Evolutionary conservation across 2,888 invertebrate species (phyloP), one percentile per base, ranked within the genome.

Genomic region (Molorchus minor): DNA sequence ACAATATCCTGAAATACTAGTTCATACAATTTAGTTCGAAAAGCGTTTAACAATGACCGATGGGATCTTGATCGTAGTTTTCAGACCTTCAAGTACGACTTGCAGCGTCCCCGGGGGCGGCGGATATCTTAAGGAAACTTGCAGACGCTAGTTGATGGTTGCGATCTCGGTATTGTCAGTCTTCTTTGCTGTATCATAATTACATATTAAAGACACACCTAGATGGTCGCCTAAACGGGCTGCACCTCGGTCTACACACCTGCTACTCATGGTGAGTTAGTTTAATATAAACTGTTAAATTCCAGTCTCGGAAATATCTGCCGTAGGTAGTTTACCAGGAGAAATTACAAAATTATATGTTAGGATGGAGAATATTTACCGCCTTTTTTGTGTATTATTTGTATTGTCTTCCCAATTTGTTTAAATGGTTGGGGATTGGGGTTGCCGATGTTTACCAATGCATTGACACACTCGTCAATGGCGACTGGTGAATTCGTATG

Each of bases 221-320:
- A 63, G 62, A 60, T 60, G 62, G 45, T 49, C 54, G 58, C 29
- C 46, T 51, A n/a, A 59, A 49, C 30, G 29, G 19, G 51, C 56
- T 59, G 59, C 56, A 58, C 62, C 62, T 58, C 40, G 13, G 49
- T 53, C 53, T 41, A 36, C 59, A 61, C 64, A 64, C 64, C 64
- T 64, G 64, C 58, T 57, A 51, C 51, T 59, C 56, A 61, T 45
- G 49, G 56, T 56, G 49, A 43, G 56, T 46, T 55, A 59, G 55
- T 62, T 56, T 54, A 62, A 59, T 59, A 56, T 56, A 53, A 15
- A n/a, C n/a, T n/a, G n/a, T n/a, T n/a, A n/a, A n/a, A n/a, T n/a
- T n/a, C n/a, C n/a, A n/a, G n/a, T n/a, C n/a, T n/a, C n/a, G n/a
- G n/a, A n/a, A n/a, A n/a, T n/a, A n/a, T n/a, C n/a, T n/a, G n/a